These are phyloP conservation scores for Augochlora pura DNA, from an alignment of 1,140 invertebrate species.

Conservation along the genomic window DNA sequence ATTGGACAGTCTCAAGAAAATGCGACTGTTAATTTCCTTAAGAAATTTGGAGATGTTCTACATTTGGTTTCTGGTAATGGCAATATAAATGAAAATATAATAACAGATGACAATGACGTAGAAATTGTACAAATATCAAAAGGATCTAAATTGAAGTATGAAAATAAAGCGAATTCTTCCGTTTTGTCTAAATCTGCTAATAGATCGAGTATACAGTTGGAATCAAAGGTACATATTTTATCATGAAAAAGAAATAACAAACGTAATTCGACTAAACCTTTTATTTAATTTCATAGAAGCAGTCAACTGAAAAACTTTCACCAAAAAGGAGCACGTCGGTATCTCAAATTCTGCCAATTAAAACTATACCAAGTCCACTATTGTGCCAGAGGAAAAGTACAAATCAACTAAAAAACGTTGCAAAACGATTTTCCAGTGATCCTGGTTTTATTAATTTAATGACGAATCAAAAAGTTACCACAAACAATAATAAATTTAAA, in stretches of 20 bases:
- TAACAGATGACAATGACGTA: background rate
- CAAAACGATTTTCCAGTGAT: slow-evolving; percentile 66
- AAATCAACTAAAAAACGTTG: slow-evolving; percentile 50
- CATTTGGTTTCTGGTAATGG: slow-evolving; percentile 55
- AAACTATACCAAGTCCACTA: slow-evolving; percentile 4
- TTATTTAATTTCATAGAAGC: slow-evolving; percentile 11
- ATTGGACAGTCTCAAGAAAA: slow-evolving; percentile 56
- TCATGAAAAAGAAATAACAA: background rate
- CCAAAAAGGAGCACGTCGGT: slow-evolving; percentile 52
- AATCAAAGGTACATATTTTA: slow-evolving; percentile 57
- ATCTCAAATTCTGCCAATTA: slow-evolving; percentile 33
- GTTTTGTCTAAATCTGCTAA: slow-evolving; percentile 42
- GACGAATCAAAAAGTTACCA: slow-evolving; percentile 28
- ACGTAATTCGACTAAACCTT: background rate
- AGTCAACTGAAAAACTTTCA: slow-evolving; percentile 12
- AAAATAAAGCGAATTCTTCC: slow-evolving; percentile 7
- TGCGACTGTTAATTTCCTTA: slow-evolving; percentile 54
- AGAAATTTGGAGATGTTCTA: slow-evolving; percentile 64
- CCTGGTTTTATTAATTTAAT: slow-evolving; percentile 28
- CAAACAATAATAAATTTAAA: slow-evolving; percentile 1
- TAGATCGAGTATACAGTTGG: slow-evolving; percentile 50
- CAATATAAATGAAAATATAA: slow-evolving; percentile 20
- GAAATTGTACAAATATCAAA: slow-evolving; percentile 22
- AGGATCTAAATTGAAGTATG: slow-evolving; percentile 14
- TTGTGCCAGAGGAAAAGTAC: slow-evolving; percentile 47